Evolutionary conservation across 2,888 invertebrate species (phyloP).

Genomic region (Agriotes lineatus): DNA sequence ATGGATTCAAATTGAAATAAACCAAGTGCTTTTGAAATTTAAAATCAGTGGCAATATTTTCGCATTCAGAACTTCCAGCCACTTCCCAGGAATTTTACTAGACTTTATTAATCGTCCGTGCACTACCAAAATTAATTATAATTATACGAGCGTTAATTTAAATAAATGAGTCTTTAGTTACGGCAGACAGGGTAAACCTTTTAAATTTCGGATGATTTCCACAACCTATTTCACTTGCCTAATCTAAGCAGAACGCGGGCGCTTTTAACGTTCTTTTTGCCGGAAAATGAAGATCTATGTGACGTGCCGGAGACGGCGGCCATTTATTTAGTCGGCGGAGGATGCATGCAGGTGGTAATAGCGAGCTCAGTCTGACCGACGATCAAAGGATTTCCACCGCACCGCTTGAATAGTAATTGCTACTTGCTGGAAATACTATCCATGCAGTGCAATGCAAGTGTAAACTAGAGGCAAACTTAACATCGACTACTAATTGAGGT

Average conservation of each 20-base stretch:
- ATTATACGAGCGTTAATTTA: neutral
- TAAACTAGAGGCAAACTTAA: too few species aligned
- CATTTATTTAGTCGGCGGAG: constrained; percentile 55
- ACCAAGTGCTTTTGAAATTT: too few species aligned
- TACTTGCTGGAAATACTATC: too few species aligned
- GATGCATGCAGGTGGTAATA: constrained; percentile 56
- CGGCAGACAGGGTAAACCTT: neutral
- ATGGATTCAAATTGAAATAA: too few species aligned
- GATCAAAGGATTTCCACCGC: constrained; percentile 47
- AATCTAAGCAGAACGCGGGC: constrained; percentile 47
- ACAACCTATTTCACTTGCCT: constrained; percentile 43
- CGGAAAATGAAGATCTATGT: constrained; percentile 61
- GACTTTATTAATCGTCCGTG: neutral
- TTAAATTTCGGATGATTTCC: constrained; percentile 33
- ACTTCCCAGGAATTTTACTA: too few species aligned
- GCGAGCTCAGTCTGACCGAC: constrained; percentile 45
- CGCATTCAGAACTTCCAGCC: too few species aligned
- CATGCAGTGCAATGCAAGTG: too few species aligned
- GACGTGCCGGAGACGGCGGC: constrained; percentile 56
- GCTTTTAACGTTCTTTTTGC: constrained; percentile 51
- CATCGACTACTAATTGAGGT: too few species aligned
- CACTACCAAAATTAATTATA: neutral
- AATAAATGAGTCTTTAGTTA: neutral
- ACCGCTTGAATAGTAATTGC: constrained; percentile 1
- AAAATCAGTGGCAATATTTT: too few species aligned